Evolutionary conservation across 2,888 invertebrate species (phyloP), one percentile per base, ranked within the genome.

Genomic region (Eremobia ochroleuca): DNA sequence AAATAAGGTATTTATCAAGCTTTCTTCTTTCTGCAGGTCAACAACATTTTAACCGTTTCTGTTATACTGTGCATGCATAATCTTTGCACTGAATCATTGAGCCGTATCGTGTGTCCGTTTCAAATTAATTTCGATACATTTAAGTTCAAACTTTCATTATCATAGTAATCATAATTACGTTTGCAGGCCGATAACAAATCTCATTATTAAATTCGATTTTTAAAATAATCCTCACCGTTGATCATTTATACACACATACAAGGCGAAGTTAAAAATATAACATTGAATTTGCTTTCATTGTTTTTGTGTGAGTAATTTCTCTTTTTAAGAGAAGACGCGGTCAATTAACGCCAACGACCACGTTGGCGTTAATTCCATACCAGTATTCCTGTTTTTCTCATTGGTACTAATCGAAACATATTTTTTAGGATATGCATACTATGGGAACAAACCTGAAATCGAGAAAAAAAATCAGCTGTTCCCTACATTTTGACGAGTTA

Each of bases 171-270:
- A 67, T 76, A 80, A 71, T 81, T 65, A 77, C 43, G 74, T 69
- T 77, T 72, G 58, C 65, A 81, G 74, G 74, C 78, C 78, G 74
- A 81, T 75, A 67, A 61, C 37, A 73, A 84, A 83, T 83, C 85
- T 78, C 77, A 81, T 74, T 15, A 65, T 49, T 67, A 67, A 73
- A 84, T 81, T 84, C 61, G 58, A 74, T 78, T 79, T 66, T 40
- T 31, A 3, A 49, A 52, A 72, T 76, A 72, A 28, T 80, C 31
- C 62, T 70, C 72, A 49, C 65, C 62, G 8, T 64, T 65, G 6
- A 61, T 61, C 31, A 74, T 58, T 61, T 69, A 65, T 72, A 73
- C 72, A 73, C 71, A 76, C 25, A 71, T 52, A 74, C 43, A 66
- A 66, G 62, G 25, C n/a, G 8, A 79, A 75, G 13, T 28, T 31